Base-by-base conservation (phyloP, 92 coral and sea anemone genomes). In the Virgularia gustaviana region DNA sequence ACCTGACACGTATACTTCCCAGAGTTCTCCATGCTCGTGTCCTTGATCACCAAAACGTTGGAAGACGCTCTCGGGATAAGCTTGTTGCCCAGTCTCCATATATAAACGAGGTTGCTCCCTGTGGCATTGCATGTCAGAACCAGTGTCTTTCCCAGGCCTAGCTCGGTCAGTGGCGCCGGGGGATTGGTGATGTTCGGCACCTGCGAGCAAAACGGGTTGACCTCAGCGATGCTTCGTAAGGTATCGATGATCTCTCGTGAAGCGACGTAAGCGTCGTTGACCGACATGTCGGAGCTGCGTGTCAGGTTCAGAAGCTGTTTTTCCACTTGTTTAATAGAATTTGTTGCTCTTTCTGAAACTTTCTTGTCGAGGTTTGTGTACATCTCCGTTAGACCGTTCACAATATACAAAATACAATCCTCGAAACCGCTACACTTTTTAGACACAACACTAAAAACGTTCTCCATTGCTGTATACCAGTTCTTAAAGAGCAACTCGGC, bases 401-500 rank as follows among this genome's bases (percentile, higher is more conserved):
- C 23, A 43, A 79, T 68, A 34, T 79, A 78, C 43, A 57, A 52
- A 45, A 88, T 52, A 20, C 95, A 88, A 42, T 88, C 95, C 11
- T 36, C 43, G 76, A 88, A 85, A 5, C 95, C 95, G 61, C 41
- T 64, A 49, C 95, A 47, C 12, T 49, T 31, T 10, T 57, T 54
- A 42, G 67, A 59, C 16, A 84, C 71, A 35, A 63, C 12, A 38
- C 79, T 78, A 36, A 88, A 88, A 11, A 85, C 67, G 55, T 53
- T 68, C 67, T 88, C 90, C 88, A 88, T 85, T 34, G 83, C 73
- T 1, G 90, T 79, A 36, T 72, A 68, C 95, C 90, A 88, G 70
- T 85, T 85, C 32, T 36, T 61, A 34, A 60, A 79, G 11, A 85
- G 63, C 36, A 88, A 36, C 13, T 76, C 43, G 18, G 62, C 52